Percentiles rank a stretch among this genome's conserved stretches.
phyloP scores from a whole-genome alignment of 2,888 invertebrate genomes.

The Chrysolina oricalcia region DNA sequence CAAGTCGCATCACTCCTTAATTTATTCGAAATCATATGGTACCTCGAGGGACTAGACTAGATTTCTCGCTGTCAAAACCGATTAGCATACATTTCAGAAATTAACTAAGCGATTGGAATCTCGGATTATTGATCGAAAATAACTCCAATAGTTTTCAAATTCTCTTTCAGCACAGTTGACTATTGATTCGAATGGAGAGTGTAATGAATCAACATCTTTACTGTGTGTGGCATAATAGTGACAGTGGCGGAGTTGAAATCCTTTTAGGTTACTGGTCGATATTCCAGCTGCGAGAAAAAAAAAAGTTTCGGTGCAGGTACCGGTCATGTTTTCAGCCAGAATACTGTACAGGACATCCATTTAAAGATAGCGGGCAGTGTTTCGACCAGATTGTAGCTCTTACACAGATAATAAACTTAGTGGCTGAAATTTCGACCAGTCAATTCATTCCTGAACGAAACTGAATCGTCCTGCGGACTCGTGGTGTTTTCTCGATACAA shows the following conservation, averaged over 20 bases:
- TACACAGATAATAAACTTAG: no score
- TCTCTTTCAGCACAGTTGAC: conserved; percentile 5
- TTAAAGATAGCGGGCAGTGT: no score
- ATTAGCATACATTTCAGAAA: conserved; percentile 5
- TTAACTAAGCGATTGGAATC: neutral
- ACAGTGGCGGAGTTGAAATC: neutral
- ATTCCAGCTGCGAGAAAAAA: no score
- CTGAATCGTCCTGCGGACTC: no score
- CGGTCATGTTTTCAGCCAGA: no score
- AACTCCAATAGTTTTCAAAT: conserved; percentile 11
- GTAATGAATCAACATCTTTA: neutral
- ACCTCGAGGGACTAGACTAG: conserved; percentile 2
- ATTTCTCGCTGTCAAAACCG: conserved; percentile 4
- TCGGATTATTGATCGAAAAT: neutral
- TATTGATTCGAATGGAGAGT: neutral
- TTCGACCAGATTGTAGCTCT: no score
- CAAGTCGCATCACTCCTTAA: neutral
- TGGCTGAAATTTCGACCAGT: no score
- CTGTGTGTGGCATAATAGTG: conserved; percentile 1
- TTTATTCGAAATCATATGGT: neutral
- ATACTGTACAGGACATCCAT: no score
- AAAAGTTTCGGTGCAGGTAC: no score
- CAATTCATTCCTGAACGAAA: no score
- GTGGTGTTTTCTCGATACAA: no score
- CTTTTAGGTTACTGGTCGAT: no score